A percentile compares a stretch with the other conserved stretches of the same genome.
These are phyloP conservation scores for Neotragus pygmaeus DNA, from an alignment of 2,113 vertebrate genomes.

Conservation along the genomic window DNA sequence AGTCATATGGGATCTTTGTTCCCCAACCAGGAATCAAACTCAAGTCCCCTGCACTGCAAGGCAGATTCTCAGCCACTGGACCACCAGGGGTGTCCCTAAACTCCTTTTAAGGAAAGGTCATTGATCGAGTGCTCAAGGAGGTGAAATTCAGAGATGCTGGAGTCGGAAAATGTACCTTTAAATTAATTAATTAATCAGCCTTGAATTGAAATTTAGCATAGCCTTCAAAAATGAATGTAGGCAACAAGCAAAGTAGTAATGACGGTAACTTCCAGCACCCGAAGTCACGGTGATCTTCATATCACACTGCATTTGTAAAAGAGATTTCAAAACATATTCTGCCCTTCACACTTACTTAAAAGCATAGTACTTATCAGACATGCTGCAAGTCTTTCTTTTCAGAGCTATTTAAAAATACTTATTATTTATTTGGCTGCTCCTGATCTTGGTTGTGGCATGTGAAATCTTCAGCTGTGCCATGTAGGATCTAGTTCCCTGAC, in stretches of 20 bases:
- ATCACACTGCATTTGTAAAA: rapidly evolving
- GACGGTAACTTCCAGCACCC: rapidly evolving
- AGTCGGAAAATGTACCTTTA: too few relatives aligned
- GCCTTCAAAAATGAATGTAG: neutral
- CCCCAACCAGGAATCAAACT: neutral
- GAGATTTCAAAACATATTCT: neutral
- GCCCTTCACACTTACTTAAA: neutral
- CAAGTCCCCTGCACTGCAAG: neutral
- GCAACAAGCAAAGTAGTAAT: rapidly evolving
- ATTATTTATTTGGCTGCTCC: neutral
- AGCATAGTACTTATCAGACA: rapidly evolving
- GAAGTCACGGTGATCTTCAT: rapidly evolving
- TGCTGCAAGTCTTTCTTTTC: rapidly evolving
- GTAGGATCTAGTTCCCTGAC: neutral
- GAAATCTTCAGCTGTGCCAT: neutral
- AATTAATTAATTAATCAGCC: neutral
- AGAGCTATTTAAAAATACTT: neutral
- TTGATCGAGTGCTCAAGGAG: neutral
- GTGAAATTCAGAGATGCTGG: neutral
- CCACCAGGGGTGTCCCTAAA: neutral
- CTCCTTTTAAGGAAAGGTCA: neutral
- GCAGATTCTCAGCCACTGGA: neutral
- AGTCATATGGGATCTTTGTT: neutral
- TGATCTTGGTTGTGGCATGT: neutral
- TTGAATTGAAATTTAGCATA: neutral